Evolutionary conservation across 2,113 vertebrate genomes (phyloP), one percentile per base, ranked within the genome.

Genomic region (Python bivittatus): DNA sequence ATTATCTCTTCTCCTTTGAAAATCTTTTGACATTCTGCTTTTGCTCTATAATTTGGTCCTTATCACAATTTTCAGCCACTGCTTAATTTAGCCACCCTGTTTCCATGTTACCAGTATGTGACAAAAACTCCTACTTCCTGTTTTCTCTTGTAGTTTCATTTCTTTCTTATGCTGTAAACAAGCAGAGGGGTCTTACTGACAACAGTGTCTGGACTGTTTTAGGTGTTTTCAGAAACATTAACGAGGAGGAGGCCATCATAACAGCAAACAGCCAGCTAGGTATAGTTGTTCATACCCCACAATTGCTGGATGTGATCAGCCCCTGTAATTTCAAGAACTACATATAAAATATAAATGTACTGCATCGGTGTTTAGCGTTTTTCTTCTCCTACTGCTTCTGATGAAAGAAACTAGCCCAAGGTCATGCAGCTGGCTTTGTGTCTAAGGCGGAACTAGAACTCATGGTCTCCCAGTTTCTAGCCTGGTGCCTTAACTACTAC

Each of bases 11-110:
- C 25, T n/a, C 20, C 13, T 91, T 17, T 83, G n/a, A 48, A 38
- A 79, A 57, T 33, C 1, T 79, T 60, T 93, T 68, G 33, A 7
- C 56, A 13, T 57, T 61, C 23, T 84, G 3, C 88, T 2, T 48
- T 88, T 88, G 58, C 61, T 90, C 33, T 64, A 86, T 53, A 38
- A 91, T 52, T 53, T 94, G 22, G 54, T 91, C 57, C 54, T 42
- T 89, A 61, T 93, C 89, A 9, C 48, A n/a, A 29, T 85, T n/a
- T 27, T 61, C 57, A 85, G 60, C 60, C 10, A 86, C 20, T 52
- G 1, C 10, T 86, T 91, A 12, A 61, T 60, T 61, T 85, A 85
- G 20, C 25, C 15, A 48, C 58, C 38, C 38, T 64, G 58, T 48
- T 86, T 90, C 52, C 64, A 79, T 72, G 20, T 3, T 11, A 53